Conservation (phyloP, 2,797 vertebrate genomes). For the Sebastes goodei region DNA sequence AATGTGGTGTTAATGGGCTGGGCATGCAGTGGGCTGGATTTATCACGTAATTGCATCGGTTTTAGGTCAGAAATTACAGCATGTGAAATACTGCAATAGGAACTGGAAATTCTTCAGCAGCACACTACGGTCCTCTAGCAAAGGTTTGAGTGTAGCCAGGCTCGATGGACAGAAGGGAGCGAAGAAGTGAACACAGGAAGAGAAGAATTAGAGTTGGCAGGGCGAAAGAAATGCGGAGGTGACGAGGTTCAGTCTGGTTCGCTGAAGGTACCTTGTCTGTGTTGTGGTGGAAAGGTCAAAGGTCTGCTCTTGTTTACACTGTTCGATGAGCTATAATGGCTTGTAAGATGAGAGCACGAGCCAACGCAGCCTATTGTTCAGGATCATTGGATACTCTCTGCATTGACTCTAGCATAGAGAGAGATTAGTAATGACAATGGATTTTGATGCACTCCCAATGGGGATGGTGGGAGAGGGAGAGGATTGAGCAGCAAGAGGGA, state of each 20-base stretch:
- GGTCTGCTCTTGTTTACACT: slow-evolving; percentile 16
- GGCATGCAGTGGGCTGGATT: slow-evolving; percentile 9
- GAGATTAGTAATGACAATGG: neutral
- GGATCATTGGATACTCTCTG: neutral
- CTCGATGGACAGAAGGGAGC: neutral
- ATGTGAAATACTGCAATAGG: neutral
- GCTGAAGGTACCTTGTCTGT: neutral
- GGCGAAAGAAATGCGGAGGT: slow-evolving; percentile 36
- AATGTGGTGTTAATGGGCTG: slow-evolving; percentile 28
- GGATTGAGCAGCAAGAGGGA: neutral
- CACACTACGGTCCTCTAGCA: neutral
- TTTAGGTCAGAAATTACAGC: slow-evolving; percentile 29
- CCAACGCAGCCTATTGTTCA: neutral
- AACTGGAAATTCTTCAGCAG: neutral
- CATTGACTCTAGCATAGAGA: neutral
- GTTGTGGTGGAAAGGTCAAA: neutral
- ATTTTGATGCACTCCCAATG: neutral
- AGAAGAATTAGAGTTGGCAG: slow-evolving; percentile 35
- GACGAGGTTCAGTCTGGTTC: slow-evolving; percentile 30
- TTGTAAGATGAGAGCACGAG: neutral
- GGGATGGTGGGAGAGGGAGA: neutral
- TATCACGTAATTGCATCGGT: slow-evolving; percentile 19
- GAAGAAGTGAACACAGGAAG: slow-evolving; percentile 19
- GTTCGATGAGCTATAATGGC: slow-evolving; percentile 17
- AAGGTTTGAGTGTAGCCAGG: neutral